Conservation (phyloP, 2,888 invertebrate species). For the Eurytoma californica region DNA sequence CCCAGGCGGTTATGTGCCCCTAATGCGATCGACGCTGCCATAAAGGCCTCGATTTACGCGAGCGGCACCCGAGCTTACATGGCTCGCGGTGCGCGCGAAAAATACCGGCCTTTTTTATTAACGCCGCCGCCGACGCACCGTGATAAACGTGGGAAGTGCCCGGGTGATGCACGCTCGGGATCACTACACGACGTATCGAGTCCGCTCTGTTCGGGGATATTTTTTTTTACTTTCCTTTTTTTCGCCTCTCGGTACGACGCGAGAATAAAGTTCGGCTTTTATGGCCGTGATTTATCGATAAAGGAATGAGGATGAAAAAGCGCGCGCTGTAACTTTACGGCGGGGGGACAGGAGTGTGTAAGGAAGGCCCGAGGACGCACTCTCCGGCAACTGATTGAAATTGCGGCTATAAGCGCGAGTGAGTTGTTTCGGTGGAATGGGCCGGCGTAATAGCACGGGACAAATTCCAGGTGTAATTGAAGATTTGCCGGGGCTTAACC, state of each 20-base stretch:
- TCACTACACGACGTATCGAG: not conserved
- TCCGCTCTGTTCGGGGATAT: not conserved
- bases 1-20: constrained; percentile 35
- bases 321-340: constrained; percentile 9
- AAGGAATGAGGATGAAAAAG: constrained; percentile 27
- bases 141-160: constrained; percentile 49
- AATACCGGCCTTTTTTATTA: constrained; percentile 39
- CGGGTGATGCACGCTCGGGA: not conserved
- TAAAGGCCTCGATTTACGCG: constrained; percentile 45
- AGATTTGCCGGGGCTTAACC: not conserved
- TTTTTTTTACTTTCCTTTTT: not conserved
- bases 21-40: constrained; percentile 32
- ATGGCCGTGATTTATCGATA: constrained; percentile 36
- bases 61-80: not conserved
- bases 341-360: not conserved
- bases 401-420: constrained; percentile 28
- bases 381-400: constrained; percentile 23
- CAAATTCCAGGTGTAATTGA: constrained; percentile 3
- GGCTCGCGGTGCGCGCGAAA: constrained; percentile 22
- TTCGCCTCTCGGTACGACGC: not conserved
- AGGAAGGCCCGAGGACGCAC: not conserved
- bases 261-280: constrained; percentile 25
- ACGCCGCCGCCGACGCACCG: constrained; percentile 22
- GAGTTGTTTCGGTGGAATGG: not conserved
- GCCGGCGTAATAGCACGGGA: constrained; percentile 2